Conservation (phyloP, 2,113 vertebrate species). For the Choloepus hoffmanni region DNA sequence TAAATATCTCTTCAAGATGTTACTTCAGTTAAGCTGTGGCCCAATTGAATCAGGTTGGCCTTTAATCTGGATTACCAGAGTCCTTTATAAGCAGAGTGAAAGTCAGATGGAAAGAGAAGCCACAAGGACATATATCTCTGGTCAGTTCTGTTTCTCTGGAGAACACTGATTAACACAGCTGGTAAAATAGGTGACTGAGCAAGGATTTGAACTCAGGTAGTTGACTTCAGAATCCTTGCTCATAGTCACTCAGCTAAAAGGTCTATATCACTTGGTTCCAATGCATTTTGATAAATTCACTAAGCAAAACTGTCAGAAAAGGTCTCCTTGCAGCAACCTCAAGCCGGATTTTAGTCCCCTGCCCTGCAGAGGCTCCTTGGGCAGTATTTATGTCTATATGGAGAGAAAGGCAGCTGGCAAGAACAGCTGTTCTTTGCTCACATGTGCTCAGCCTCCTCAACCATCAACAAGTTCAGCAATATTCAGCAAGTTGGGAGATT, state of each 20-base stretch:
- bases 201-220: neutral
- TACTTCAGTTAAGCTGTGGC: no score
- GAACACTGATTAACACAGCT: neutral
- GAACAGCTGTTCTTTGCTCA: constrained; percentile 34
- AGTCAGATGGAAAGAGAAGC: no score
- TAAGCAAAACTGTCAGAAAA: neutral
- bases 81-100: no score
- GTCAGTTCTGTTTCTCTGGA: no score
- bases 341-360: neutral
- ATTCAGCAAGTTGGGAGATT: neutral
- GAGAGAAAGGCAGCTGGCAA: constrained; percentile 29
- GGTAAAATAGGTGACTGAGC: neutral
- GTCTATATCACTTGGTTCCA: neutral
- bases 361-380: neutral
- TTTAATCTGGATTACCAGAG: no score
- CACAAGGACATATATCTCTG: no score
- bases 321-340: neutral
- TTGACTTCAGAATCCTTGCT: constrained; percentile 20
- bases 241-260: neutral
- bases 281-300: neutral
- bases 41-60: no score
- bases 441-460: neutral
- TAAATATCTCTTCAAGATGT: no score
- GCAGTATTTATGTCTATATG: neutral
- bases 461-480: neutral